Base-by-base conservation (phyloP, 2,888 invertebrate species). In the Nineta flava region DNA sequence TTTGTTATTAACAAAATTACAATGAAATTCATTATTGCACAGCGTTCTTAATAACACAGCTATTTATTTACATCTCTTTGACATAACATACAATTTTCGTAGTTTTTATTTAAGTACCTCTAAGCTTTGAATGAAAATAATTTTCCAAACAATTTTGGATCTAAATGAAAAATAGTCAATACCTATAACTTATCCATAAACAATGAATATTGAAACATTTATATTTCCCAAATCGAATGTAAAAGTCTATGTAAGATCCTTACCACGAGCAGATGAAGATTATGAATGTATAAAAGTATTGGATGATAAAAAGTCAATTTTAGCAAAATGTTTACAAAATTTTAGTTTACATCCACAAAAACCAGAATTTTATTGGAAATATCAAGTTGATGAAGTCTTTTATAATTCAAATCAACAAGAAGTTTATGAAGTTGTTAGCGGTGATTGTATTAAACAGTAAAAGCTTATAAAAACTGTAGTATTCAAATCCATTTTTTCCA, bases 321-420 rank as follows among this genome's bases (percentile, higher is more conserved):
- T 61, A 41, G 56, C 69, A 16, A 60, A 66, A 52, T 61, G 60
- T 52, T 54, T 63, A 48, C 65, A 65, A 58, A 61, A 63, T 54
- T 55, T 62, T 46, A 47, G 53, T 3, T 54, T 55, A 4, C 51
- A 55, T 1, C 58, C 55, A 46, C 51, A 55, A n/a, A 50, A 51
- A n/a, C 48, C 50, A 4, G 48, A 54, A n/a, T 61, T 62, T 34
- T 70, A 61, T 56, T 68, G 68, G 66, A 59, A 61, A 34, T 70
- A 68, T 54, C 49, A 56, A 47, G 62, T 64, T 0, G 64, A 69
- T 53, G 65, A 65, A 10, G 55, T 68, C 15, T 69, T 70, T 55
- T 60, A 60, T 42, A 64, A 68, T 47, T 53, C 56, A 10, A 59
- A 60, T 0, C 70, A 70, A 52, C 56, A 60, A 3, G 58, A 61